Percentiles rank a stretch among this genome's conserved stretches.
Evolutionary conservation across 30 jellyfish, hydroid and myxozoan genomes (phyloP).

Genomic region (Cassiopea andromeda): DNA sequence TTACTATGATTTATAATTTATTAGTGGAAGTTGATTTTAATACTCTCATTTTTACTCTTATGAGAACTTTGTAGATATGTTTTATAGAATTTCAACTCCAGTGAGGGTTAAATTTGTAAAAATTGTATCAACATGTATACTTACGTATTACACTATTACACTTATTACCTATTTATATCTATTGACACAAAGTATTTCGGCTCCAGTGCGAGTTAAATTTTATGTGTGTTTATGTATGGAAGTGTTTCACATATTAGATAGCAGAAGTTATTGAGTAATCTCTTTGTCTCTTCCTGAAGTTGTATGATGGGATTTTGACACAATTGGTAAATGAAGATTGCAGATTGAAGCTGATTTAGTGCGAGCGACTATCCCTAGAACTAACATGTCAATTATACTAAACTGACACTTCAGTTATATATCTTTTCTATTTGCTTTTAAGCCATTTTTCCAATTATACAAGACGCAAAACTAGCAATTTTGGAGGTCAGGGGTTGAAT

Average conservation of each 20-base stretch:
- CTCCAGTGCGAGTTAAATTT: conserved; percentile 62
- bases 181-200: conserved; percentile 12
- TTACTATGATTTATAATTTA: neutral
- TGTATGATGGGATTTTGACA: no score
- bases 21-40: neutral
- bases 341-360: no score
- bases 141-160: neutral
- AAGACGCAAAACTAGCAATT: no score
- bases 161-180: neutral
- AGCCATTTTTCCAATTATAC: no score
- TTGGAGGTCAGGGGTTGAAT: no score
- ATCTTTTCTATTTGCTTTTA: no score
- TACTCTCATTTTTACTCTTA: neutral
- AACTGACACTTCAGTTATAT: no score
- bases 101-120: conserved; percentile 40
- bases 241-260: neutral
- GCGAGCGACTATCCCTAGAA: no score
- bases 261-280: neutral
- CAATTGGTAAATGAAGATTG: no score
- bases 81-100: conserved; percentile 50
- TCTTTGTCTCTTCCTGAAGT: neutral
- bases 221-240: neutral
- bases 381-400: no score
- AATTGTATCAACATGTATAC: neutral
- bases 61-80: neutral